phyloP scores from a whole-genome alignment of 1,140 invertebrate species.

The Neotoxoptera formosana region DNA sequence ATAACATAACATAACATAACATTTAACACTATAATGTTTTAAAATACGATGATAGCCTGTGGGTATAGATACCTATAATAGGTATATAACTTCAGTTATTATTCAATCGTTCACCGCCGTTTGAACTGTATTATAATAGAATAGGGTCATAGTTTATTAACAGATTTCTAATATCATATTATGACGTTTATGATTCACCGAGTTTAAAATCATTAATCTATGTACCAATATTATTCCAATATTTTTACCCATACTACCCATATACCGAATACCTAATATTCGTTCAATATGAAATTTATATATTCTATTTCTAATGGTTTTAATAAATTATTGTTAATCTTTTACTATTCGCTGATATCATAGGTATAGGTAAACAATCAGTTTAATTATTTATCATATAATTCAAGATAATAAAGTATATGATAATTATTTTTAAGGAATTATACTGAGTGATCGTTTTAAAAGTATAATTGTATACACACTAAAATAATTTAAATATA shows the following conservation, averaged over 20 bases:
- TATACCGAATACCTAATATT: background rate
- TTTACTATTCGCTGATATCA: background rate
- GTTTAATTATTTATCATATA: background rate
- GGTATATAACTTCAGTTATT: background rate
- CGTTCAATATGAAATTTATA: background rate
- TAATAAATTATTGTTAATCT: background rate
- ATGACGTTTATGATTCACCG: background rate
- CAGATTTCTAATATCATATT: background rate
- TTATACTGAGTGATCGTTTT: background rate
- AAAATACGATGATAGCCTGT: background rate
- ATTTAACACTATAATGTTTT: background rate
- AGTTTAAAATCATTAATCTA: background rate
- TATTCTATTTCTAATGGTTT: background rate
- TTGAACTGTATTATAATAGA: background rate
- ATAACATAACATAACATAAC: background rate
- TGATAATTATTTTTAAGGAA: background rate
- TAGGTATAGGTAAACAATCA: background rate
- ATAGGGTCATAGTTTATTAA: background rate
- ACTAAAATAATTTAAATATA: background rate
- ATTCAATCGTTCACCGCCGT: background rate
- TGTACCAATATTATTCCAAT: no score
- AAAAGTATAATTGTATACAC: background rate
- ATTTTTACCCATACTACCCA: no score
- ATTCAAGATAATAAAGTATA: background rate
- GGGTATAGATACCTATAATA: background rate